Conservation (phyloP, 1,140 invertebrate genomes). For the Brachionus asplanchnoidis region DNA sequence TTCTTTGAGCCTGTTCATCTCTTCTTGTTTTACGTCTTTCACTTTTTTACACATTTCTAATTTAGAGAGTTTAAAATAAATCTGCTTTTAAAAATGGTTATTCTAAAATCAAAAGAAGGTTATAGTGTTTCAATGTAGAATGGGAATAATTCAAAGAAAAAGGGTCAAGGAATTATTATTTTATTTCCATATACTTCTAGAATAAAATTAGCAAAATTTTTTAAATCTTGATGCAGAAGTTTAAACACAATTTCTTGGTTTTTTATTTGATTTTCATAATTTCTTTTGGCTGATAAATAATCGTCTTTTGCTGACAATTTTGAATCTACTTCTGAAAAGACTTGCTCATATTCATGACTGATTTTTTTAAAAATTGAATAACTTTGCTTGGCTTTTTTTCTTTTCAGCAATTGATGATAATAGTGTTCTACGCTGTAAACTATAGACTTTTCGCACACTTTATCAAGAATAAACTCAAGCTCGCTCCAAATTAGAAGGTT, state of each 20-base stretch:
- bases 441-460: background rate
- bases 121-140: no score
- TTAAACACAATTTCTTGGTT: background rate
- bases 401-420: background rate
- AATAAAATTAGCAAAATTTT: background rate
- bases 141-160: no score
- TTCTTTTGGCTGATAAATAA: background rate
- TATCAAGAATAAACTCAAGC: background rate
- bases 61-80: background rate
- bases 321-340: background rate
- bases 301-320: background rate
- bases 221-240: background rate
- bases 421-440: background rate
- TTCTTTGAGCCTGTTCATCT: background rate
- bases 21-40: background rate
- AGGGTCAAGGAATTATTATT: background rate
- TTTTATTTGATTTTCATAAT: background rate
- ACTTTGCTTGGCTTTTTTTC: background rate
- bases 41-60: background rate
- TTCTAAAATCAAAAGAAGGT: background rate
- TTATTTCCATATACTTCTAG: background rate
- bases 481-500: background rate
- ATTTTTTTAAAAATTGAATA: background rate
- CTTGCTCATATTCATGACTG: background rate
- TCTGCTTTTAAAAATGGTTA: no score